Evolutionary conservation across 2,797 vertebrate genomes (phyloP), one percentile per base, ranked within the genome.

Genomic region (Tiaroga cobitis): DNA sequence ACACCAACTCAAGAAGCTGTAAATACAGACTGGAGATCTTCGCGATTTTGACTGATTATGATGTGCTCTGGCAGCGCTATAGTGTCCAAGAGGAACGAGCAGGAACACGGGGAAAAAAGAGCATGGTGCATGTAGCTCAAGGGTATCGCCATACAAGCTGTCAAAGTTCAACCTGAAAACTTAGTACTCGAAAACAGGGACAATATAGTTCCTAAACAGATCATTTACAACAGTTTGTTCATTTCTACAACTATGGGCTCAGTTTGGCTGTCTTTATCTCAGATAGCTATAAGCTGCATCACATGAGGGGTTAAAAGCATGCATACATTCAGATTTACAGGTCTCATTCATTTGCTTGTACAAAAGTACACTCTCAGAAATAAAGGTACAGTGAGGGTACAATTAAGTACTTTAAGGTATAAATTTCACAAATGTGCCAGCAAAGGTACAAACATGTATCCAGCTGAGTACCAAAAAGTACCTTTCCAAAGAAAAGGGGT

Each of bases 301-400:
- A 37, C n/a, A 18, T 43, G 6, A 16, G 19, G 10, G 9, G 77
- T n/a, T 59, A 83, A 79, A 46, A 59, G 21, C 65, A 84, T 78
- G 39, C 82, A 78, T 13, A 79, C 5, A 43, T 56, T 41, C 32
- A 69, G n/a, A 46, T 59, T 15, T n/a, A 63, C 69, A 8, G 11
- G n/a, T 18, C 13, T 41, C 39, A 34, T 26, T 49, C 2, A 51
- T 32, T n/a, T 34, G 19, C 29, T 72, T 32, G 19, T 41, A 72
- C 34, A 73, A 83, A 76, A 68, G n/a, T 32, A n/a, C n/a, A n/a
- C n/a, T n/a, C n/a, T n/a, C n/a, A n/a, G n/a, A n/a, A n/a, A n/a
- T n/a, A n/a, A n/a, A n/a, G n/a, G n/a, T n/a, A n/a, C n/a, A n/a
- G n/a, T n/a, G n/a, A n/a, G n/a, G n/a, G n/a, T n/a, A n/a, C n/a